A percentile compares a stretch with the other conserved stretches of the same genome.
phyloP scores from a whole-genome alignment of 2,113 vertebrate species.

The Atractosteus spatula region DNA sequence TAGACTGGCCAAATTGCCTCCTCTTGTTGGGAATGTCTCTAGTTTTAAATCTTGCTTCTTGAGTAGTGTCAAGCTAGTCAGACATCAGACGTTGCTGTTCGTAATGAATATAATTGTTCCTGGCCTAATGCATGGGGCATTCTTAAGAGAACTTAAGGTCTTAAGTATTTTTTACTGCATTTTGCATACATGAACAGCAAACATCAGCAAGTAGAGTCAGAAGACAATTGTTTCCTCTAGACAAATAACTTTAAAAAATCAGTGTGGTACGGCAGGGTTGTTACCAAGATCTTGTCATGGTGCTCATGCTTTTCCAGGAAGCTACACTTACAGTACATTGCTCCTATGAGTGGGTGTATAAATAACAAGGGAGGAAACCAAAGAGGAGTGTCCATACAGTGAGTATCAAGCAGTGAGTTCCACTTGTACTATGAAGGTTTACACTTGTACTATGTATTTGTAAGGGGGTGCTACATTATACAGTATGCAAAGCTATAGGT shows the following conservation, averaged over 20 bases:
- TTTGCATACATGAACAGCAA: neutral
- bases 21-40: too few species aligned
- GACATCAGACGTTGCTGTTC: too few species aligned
- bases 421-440: neutral
- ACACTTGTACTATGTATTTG: neutral
- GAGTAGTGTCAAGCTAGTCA: too few species aligned
- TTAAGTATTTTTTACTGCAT: neutral
- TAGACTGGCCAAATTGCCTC: too few species aligned
- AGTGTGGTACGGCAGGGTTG: neutral
- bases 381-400: neutral
- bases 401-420: neutral
- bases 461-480: neutral
- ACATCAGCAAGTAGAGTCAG: neutral
- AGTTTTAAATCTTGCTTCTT: too few species aligned
- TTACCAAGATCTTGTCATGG: slow-evolving; percentile 5
- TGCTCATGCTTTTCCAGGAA: slow-evolving; percentile 20
- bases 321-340: slow-evolving; percentile 4
- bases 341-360: slow-evolving; percentile 3
- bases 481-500: too few species aligned
- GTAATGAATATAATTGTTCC: too few species aligned
- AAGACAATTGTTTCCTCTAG: neutral
- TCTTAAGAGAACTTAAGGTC: neutral
- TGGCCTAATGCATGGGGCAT: too few species aligned
- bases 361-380: slow-evolving; percentile 17
- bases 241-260: neutral